phyloP scores from a whole-genome alignment of 1,140 invertebrate species.

The Muscidifurax raptorellus region DNA sequence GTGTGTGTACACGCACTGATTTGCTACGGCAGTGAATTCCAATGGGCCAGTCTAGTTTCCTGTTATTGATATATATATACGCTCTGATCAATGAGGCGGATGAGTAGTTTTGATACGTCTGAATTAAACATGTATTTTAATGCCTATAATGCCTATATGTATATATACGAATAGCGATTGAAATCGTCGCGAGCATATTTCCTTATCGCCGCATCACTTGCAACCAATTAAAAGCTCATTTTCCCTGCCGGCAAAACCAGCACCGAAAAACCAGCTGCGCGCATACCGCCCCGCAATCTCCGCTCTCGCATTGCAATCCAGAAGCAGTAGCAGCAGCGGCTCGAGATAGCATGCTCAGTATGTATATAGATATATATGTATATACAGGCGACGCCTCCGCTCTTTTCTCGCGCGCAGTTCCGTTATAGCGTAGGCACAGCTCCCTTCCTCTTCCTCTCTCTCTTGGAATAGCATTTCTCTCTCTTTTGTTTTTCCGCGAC shows the following conservation, averaged over 20 bases:
- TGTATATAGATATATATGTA: background rate
- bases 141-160: too few species aligned
- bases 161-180: background rate
- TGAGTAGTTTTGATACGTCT: background rate
- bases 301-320: background rate
- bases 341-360: background rate
- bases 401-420: slow-evolving; percentile 21
- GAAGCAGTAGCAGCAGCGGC: too few species aligned
- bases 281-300: background rate
- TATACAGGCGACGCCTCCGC: slow-evolving; percentile 28
- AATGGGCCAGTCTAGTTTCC: slow-evolving; percentile 29
- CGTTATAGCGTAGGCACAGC: slow-evolving; percentile 34
- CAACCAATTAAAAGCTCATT: background rate
- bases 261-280: slow-evolving; percentile 9
- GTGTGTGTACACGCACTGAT: too few species aligned
- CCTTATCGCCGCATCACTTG: background rate
- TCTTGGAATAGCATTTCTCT: slow-evolving; percentile 35
- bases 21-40: background rate
- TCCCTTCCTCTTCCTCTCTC: slow-evolving; percentile 6
- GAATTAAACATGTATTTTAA: background rate
- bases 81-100: background rate
- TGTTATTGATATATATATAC: too few species aligned
- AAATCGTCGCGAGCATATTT: background rate
- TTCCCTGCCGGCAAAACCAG: background rate
- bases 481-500: slow-evolving; percentile 35